A percentile compares a stretch with the other conserved stretches of the same genome.
Evolutionary conservation across 1,140 invertebrate species (phyloP).

Genomic region (Zaprionus vittiger): DNA sequence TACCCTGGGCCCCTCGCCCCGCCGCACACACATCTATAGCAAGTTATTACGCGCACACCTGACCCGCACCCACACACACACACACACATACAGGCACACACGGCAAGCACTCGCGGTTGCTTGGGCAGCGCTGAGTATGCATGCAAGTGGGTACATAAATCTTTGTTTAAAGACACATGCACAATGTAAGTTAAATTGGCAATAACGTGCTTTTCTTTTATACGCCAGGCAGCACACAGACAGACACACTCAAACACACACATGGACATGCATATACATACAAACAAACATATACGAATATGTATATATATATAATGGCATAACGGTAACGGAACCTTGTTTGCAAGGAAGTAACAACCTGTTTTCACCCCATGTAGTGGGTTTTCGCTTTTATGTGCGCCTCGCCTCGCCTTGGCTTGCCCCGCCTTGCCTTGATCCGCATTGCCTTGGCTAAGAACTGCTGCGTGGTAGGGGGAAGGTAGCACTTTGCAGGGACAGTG

Average conservation of each 20-base stretch:
- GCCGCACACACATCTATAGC: constrained; percentile 52
- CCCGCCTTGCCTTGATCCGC: constrained; percentile 23
- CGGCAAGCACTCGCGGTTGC: constrained; percentile 5
- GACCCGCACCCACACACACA: constrained; percentile 49
- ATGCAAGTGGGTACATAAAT: constrained; percentile 82
- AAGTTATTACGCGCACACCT: constrained; percentile 75
- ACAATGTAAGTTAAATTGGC: constrained; percentile 82
- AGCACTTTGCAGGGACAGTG: neutral
- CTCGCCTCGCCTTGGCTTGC: constrained; percentile 8
- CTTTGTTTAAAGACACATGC: constrained; percentile 82
- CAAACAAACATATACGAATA: constrained; percentile 9
- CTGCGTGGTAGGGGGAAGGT: neutral
- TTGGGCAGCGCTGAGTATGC: constrained; percentile 52
- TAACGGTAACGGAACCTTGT: constrained; percentile 82
- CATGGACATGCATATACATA: constrained; percentile 23
- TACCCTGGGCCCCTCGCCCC: neutral
- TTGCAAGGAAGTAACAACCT: constrained; percentile 82
- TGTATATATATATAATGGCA: constrained; percentile 51
- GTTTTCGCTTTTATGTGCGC: constrained; percentile 57
- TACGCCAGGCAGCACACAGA: constrained; percentile 57
- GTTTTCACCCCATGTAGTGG: constrained; percentile 76
- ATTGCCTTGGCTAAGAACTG: constrained; percentile 30
- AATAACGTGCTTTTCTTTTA: constrained; percentile 81
- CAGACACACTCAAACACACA: constrained; percentile 44
- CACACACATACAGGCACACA: constrained; percentile 6